A percentile compares a stretch with the other conserved stretches of the same genome.
Evolutionary conservation across 2,113 vertebrate genomes (phyloP).

Genomic region (Pseudonaja textilis): DNA sequence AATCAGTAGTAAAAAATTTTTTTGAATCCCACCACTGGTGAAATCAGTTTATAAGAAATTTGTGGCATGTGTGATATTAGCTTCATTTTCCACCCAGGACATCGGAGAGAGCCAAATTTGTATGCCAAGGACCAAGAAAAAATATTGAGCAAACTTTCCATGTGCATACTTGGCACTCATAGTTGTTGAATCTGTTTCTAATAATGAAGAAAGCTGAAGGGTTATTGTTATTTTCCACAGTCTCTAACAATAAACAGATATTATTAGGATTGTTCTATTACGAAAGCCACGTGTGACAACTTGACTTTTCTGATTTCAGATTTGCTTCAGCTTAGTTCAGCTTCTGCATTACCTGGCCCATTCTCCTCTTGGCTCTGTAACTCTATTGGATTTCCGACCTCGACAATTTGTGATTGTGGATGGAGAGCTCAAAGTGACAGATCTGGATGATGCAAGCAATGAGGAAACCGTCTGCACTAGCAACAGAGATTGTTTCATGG

Average conservation of each 20-base stretch:
- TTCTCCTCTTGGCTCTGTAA: constrained; percentile 85
- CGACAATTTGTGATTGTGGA: constrained; percentile 86
- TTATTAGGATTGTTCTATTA: neutral
- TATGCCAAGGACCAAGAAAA: neutral
- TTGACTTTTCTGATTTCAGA: constrained; percentile 61
- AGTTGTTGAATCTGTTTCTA: neutral
- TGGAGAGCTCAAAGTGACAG: constrained; percentile 86
- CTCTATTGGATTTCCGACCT: constrained; percentile 87
- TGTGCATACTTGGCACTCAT: neutral
- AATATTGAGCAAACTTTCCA: neutral
- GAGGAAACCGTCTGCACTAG: constrained; percentile 78
- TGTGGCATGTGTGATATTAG: neutral
- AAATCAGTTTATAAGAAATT: neutral
- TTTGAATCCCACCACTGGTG: no score
- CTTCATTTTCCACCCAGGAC: neutral
- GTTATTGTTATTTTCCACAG: constrained; percentile 2
- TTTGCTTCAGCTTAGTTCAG: constrained; percentile 84
- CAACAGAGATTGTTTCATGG: constrained; percentile 74
- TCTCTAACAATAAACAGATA: constrained; percentile 19
- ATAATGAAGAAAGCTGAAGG: constrained; percentile 1
- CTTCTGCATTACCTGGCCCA: constrained; percentile 86
- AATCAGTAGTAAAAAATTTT: no score
- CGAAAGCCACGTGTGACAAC: neutral
- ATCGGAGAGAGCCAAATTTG: neutral
- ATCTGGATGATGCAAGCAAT: constrained; percentile 83